A percentile compares a stretch with the other conserved stretches of the same genome.
Evolutionary conservation across 2,888 invertebrate species (phyloP).

Genomic region (Creontiades dilutus): DNA sequence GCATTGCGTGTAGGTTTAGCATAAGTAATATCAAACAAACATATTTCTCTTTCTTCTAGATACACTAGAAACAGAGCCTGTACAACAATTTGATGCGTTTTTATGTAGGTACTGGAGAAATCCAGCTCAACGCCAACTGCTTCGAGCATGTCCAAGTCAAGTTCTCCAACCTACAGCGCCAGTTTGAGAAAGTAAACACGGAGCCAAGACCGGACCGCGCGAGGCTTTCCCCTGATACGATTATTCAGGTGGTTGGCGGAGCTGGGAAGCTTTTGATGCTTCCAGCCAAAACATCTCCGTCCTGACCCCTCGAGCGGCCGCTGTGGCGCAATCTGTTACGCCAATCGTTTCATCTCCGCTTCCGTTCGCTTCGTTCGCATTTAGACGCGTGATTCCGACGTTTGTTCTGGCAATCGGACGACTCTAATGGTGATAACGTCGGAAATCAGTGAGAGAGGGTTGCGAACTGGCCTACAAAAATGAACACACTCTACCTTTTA

Average conservation of each 20-base stretch:
- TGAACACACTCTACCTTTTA: too few relatives aligned
- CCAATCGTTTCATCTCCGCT: constrained; percentile 13
- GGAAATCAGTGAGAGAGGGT: too few relatives aligned
- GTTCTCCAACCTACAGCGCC: neutral
- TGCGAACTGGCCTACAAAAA: too few relatives aligned
- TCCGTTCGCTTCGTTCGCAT: constrained; percentile 16
- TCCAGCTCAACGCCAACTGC: constrained; percentile 5
- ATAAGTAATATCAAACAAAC: too few relatives aligned
- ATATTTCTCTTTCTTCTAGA: too few relatives aligned
- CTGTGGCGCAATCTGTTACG: neutral
- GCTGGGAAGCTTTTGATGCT: neutral
- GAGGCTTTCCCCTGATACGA: constrained; percentile 28
- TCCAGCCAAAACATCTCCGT: constrained; percentile 5
- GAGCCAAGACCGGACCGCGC: neutral
- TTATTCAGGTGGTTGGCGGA: neutral
- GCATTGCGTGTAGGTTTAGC: too few relatives aligned
- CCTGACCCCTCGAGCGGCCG: neutral
- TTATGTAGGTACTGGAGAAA: constrained; percentile 22
- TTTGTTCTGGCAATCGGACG: neutral
- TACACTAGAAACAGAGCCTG: too few relatives aligned
- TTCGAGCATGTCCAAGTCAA: neutral
- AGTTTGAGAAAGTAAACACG: constrained; percentile 32
- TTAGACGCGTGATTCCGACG: neutral
- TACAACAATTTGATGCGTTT: too few relatives aligned
- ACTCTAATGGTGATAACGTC: neutral